Evolutionary conservation across 1,140 invertebrate species (phyloP), one percentile per base, ranked within the genome.

Genomic region (Rhagoletis zephyria): DNA sequence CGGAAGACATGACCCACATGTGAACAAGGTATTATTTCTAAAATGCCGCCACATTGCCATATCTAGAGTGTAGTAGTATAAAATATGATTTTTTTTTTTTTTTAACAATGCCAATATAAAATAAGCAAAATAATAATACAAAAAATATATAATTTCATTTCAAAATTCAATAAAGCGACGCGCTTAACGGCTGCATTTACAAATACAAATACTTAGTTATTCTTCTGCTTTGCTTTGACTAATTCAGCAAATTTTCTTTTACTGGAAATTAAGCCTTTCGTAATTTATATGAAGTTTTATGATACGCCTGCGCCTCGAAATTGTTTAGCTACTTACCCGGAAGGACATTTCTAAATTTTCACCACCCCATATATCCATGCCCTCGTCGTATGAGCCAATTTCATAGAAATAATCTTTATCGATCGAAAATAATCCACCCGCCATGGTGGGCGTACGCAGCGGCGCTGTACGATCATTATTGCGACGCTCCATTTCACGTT

Each of bases 311-410:
- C 56, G 70, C 45, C 14, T 59, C 10, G n/a, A 10, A 56, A 51
- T 81, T 5, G 48, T 9, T 56, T 30, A 5, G 10, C 48, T 12
- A 56, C 94, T 96, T 96, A 99, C 98, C 95, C 98, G 95, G 93
- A 99, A 99, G 88, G 98, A 99, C 97, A 99, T 99, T 94, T 99
- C 99, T 60, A 99, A 95, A 94, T 99, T 99, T 94, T 99, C 98
- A 87, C 98, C 99, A 56, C 98, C 99, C 99, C 98, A 99, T 89
- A 99, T 99, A 92, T 99, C 98, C 98, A 99, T 99, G 89, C 98
- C 98, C 93, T 98, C 96, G 93, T 99, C 99, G 93, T 99, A 99
- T 48, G 97, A 96, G 19, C 99, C 99, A 87, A 99, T 95, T 94
- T 98, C 96, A 93, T 98, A 98, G 94, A 99, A 99, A 94, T 99